Base-by-base conservation (phyloP, 2,113 vertebrate genomes). In the zebrafish (Danio rerio) region DNA sequence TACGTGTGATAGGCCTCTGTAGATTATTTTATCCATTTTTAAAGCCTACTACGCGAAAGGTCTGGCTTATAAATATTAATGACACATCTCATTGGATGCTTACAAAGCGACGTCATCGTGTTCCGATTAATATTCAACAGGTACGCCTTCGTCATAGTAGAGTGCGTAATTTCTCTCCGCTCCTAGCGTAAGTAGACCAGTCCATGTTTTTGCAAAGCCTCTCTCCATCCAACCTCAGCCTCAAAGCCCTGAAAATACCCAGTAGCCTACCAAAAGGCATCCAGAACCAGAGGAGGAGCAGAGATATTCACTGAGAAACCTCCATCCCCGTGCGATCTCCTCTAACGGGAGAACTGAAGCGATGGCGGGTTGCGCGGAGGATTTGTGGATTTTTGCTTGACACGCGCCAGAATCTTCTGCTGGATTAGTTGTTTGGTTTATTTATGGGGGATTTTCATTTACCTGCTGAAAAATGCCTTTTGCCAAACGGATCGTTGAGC, bases 401-500 rank as follows among this genome's bases (percentile, higher is more conserved):
- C 88, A 90, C 91, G 92, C 86, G 90, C 87, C 88, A 87, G 87
- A 86, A 88, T 86, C 89, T 80, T 88, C 91, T 88, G 87, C 84
- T 43, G 85, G 84, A 89, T 88, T 86, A 88, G 89, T 84, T 91
- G 63, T 83, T 89, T 89, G 85, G 87, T 89, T 89, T 77, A 87
- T 92, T 92, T 90, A 90, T 92, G 86, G 84, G 80, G 90, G 84
- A 84, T 82, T 89, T 82, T 84, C 88, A 81, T 73, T 87, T 91
- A 91, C 87, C 88, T 87, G 85, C 87, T 53, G 15, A 43, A 93
- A 91, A 86, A 99, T 99, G 97, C 97, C 97, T 85, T 97, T 99
- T 89, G 94, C 96, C 89, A 99, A 98, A 92, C 90, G 97, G 93
- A 97, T 94, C 88, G 96, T 96, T 91, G 96, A 98, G 92, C 97